Percentiles rank a stretch among this genome's conserved stretches.
Evolutionary conservation across 2,797 vertebrate species (phyloP).

Genomic region (Leucoraja ocellata): DNA sequence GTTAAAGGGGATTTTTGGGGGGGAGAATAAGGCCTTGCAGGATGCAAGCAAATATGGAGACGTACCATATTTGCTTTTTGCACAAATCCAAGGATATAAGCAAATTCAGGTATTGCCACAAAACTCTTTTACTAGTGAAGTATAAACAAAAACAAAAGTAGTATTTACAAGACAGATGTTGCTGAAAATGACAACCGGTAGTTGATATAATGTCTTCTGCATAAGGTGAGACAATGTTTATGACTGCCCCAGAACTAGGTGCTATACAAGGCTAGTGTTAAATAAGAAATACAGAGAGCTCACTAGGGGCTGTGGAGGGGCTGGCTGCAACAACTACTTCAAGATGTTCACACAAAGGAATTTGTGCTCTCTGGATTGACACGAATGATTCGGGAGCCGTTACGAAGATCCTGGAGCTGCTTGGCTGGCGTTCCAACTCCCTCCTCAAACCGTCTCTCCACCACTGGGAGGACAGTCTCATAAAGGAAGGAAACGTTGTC

Average conservation of each 20-base stretch:
- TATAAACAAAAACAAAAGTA: not conserved
- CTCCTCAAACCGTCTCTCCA: slow-evolving; percentile 89
- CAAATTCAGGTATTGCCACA: not conserved
- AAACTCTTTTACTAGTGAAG: slow-evolving; percentile 17
- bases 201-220: not conserved
- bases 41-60: too few species aligned
- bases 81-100: not conserved
- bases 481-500: slow-evolving; percentile 91
- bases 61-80: too few species aligned
- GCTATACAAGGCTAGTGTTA: not conserved
- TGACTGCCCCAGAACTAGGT: not conserved
- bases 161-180: not conserved
- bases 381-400: slow-evolving; percentile 71
- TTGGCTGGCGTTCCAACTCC: slow-evolving; percentile 93
- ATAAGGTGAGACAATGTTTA: not conserved
- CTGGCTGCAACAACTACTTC: not conserved
- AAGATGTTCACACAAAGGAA: slow-evolving; percentile 73
- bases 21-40: too few species aligned
- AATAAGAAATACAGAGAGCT: not conserved
- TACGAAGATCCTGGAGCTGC: slow-evolving; percentile 89
- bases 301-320: not conserved
- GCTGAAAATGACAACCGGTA: not conserved
- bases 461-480: slow-evolving; percentile 88
- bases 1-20: too few species aligned
- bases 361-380: slow-evolving; percentile 92